Evolutionary conservation across 2,113 vertebrate species (phyloP).

Genomic region (Hirundichthys speculiger): DNA sequence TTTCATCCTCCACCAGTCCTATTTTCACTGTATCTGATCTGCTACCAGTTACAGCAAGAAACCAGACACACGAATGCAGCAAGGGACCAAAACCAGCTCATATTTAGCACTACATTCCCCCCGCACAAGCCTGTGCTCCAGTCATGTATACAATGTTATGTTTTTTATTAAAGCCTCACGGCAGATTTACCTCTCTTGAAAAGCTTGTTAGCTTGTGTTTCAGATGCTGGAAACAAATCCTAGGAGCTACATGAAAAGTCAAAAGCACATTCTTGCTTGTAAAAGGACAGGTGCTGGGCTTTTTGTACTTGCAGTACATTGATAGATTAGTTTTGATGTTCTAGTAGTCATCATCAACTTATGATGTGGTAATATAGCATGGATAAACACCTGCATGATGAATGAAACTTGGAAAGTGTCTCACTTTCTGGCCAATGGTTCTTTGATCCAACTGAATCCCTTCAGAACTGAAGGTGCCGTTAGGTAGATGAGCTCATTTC

Average conservation of each 20-base stretch:
- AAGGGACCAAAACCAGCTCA: conserved; percentile 13
- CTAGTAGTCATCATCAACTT: neutral
- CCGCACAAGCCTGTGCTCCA: neutral
- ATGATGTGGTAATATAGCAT: neutral
- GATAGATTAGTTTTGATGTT: too few relatives aligned
- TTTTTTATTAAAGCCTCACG: too few relatives aligned
- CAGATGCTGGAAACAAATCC: too few relatives aligned
- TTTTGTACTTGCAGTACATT: too few relatives aligned
- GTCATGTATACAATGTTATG: neutral
- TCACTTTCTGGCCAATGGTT: too few relatives aligned
- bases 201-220: too few relatives aligned
- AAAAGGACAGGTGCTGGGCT: too few relatives aligned
- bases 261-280: neutral
- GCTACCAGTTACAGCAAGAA: conserved; percentile 43
- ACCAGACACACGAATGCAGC: conserved; percentile 21
- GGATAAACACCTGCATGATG: neutral
- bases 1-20: conserved; percentile 66
- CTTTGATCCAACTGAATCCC: too few relatives aligned
- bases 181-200: too few relatives aligned
- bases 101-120: too few relatives aligned
- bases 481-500: too few relatives aligned
- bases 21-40: conserved; percentile 52
- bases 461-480: too few relatives aligned
- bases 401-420: neutral
- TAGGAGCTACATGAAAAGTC: neutral